Conservation (phyloP, 2,888 invertebrate species). For the Hymenopus coronatus region DNA sequence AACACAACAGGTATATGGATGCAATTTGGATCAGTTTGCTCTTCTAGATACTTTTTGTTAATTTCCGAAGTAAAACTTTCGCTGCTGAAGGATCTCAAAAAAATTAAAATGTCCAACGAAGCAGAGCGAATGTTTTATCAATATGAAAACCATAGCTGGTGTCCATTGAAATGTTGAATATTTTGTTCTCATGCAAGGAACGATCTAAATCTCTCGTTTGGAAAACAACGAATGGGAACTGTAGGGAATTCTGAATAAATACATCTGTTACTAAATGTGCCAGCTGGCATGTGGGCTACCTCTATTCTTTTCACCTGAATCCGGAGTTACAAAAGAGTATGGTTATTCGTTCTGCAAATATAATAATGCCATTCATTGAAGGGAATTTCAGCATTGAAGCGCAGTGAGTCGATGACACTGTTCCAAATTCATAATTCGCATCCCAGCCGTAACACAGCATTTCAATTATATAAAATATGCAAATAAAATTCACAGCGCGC, state of each 20-base stretch:
- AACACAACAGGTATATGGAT: too few species aligned
- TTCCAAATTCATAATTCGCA: background rate
- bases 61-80: too few species aligned
- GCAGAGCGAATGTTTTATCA: background rate
- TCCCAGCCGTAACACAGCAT: background rate
- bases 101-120: background rate
- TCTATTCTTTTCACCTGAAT: background rate
- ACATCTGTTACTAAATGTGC: background rate
- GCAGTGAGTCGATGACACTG: background rate
- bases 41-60: too few species aligned
- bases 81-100: background rate
- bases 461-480: background rate
- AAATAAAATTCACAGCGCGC: background rate
- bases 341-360: background rate
- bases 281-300: background rate
- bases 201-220: background rate
- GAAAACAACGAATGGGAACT: background rate
- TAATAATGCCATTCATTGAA: background rate
- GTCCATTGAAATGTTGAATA: background rate
- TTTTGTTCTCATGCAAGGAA: background rate
- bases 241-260: background rate
- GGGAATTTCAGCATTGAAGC: background rate
- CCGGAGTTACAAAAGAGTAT: background rate
- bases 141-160: background rate
- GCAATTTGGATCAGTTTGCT: too few species aligned